Base-by-base conservation (phyloP, 2,888 invertebrate genomes). In the Lithophane socia region DNA sequence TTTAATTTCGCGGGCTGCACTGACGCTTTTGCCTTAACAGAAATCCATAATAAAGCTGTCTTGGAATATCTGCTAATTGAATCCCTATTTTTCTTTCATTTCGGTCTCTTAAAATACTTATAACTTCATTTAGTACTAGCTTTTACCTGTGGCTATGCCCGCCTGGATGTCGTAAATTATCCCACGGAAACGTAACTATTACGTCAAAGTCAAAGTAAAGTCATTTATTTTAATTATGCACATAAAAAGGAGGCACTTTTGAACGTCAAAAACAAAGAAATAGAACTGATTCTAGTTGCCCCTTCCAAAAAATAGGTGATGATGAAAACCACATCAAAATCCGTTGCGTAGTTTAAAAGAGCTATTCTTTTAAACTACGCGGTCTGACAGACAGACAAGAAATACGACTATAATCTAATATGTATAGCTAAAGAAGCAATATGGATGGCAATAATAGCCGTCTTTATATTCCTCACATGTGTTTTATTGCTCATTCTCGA, bases 391-490 rank as follows among this genome's bases (percentile, higher is more conserved):
- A 24, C 44, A 5, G 44, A 18, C 65, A 24, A 0, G 10, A 24
- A 24, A 44, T 5, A 5, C 10, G 13, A 44, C 24, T n/a, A 42
- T 16, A n/a, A 42, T 64, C 2, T 24, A 60, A 29, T 24, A 21
- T 37, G 7, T 37, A 47, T 0, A 9, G 16, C 10, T 49, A 29
- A 21, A 16, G 2, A 21, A 5, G 2, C 10, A 0, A 2, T 29
- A 54, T n/a, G 18, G 65, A 16, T 65, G 47, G 47, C n/a, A 66
- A 42, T 77, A 52, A 83, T 37, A 24, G 10, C 29, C 42, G 3
- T 56, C 29, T 80, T 80, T 61, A 73, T 82, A 82, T 82, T 84
- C 84, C 16, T n/a, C 80, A 80, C 84, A 56, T 84, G 84, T 82
- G 64, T 12, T 80, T 80, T 63, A 82, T 80, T 47, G 18, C 64